A percentile compares a stretch with the other conserved stretches of the same genome.
Evolutionary conservation across 2,797 vertebrate species (phyloP).

Genomic region (Poecilia picta): DNA sequence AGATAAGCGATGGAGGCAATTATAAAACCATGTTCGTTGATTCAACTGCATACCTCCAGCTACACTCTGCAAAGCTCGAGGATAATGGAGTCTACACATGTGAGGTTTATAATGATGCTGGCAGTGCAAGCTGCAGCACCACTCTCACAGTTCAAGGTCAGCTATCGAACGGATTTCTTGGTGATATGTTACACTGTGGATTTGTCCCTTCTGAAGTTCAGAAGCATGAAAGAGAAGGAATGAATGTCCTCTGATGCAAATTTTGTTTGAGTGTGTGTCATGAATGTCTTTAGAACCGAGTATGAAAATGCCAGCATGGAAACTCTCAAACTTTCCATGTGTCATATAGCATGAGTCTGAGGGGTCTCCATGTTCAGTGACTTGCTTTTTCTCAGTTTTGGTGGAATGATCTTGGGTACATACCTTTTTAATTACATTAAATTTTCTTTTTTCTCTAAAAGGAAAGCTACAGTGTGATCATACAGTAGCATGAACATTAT

Average conservation of each 20-base stretch:
- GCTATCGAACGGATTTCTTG: slow-evolving; percentile 42
- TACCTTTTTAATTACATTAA: not conserved
- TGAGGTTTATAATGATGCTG: slow-evolving; percentile 92
- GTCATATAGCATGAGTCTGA: slow-evolving; percentile 33
- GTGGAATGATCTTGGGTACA: not conserved
- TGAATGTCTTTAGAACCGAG: not conserved
- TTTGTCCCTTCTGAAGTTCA: slow-evolving; percentile 10
- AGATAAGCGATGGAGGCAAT: slow-evolving; percentile 85
- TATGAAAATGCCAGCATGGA: slow-evolving; percentile 8
- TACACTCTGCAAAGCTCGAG: slow-evolving; percentile 80
- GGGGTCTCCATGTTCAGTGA: slow-evolving; percentile 9
- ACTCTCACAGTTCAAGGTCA: slow-evolving; percentile 94
- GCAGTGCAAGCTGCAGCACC: slow-evolving; percentile 90
- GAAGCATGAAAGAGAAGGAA: slow-evolving; percentile 46
- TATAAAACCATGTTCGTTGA: slow-evolving; percentile 86
- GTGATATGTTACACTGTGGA: slow-evolving; percentile 6
- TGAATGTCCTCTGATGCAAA: slow-evolving; percentile 12
- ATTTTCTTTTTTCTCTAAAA: not conserved
- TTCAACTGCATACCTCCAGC: slow-evolving; percentile 87
- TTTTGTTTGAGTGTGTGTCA: slow-evolving; percentile 10
- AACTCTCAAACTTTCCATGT: not conserved
- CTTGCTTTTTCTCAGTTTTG: not conserved
- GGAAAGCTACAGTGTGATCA: not conserved
- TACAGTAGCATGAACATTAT: slow-evolving; percentile 4
- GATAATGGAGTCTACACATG: slow-evolving; percentile 94